Evolutionary conservation across 1,140 invertebrate genomes (phyloP).

Genomic region (Orius insidiosus): DNA sequence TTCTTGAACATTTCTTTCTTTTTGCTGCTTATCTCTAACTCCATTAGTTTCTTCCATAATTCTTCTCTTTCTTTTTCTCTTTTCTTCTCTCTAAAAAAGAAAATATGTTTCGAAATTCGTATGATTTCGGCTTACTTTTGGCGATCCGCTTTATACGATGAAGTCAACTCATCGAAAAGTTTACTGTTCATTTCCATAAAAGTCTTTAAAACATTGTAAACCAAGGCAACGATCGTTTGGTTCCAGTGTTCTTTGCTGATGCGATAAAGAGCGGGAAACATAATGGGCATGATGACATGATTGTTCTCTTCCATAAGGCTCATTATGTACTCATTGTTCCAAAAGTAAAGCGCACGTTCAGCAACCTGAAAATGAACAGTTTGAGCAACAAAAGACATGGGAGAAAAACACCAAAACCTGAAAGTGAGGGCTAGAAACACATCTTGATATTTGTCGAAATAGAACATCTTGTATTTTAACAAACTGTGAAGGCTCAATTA

Average conservation of each 20-base stretch:
- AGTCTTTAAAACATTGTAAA: conserved; percentile 98
- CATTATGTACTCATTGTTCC: conserved; percentile 97
- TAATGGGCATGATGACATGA: conserved; percentile 78
- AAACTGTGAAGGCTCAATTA: conserved; percentile 97
- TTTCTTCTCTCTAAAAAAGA: conserved; percentile 69
- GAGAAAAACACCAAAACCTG: too few relatives aligned
- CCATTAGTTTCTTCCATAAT: conserved; percentile 78
- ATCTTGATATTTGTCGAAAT: conserved; percentile 93
- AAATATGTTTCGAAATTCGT: background rate
- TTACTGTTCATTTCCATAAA: conserved; percentile 99
- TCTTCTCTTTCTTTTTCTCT: conserved; percentile 86
- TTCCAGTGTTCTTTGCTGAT: conserved; percentile 99
- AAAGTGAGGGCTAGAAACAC: conserved; percentile 90
- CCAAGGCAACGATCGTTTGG: conserved; percentile 95
- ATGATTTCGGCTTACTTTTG: conserved; percentile 97
- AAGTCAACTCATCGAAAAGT: conserved; percentile 94
- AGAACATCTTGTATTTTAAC: conserved; percentile 92
- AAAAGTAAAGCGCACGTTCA: conserved; percentile 84
- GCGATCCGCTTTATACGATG: conserved; percentile 92
- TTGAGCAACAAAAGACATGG: too few relatives aligned
- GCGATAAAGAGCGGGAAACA: conserved; percentile 92
- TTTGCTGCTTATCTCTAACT: conserved; percentile 48
- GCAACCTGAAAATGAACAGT: conserved; percentile 64
- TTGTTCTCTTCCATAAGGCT: conserved; percentile 87
- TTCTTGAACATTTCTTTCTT: conserved; percentile 18